Evolutionary conservation across 1,140 invertebrate species (phyloP), one percentile per base, ranked within the genome.

Genomic region (Apis florea): DNA sequence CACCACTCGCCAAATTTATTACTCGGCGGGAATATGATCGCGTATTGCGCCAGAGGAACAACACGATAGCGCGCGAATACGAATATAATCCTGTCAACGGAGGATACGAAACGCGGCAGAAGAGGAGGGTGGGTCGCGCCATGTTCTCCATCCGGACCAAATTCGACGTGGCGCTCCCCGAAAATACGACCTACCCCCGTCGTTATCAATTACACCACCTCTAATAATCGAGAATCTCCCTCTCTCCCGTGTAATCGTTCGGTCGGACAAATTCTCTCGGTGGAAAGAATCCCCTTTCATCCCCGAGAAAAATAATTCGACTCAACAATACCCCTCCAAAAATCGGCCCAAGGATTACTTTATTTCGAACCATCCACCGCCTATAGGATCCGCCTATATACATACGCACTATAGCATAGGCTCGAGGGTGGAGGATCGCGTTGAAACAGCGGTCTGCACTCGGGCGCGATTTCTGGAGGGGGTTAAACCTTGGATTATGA

Each of bases 21-120:
- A 89, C 86, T 88, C 85, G 88, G 86, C 86, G 86, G 82, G 87
- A 88, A 90, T 92, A 92, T 92, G 91, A 93, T 92, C 90, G 89
- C 88, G 88, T 90, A 91, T 88, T 88, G 87, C 89, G 86, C 86
- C 64, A 84, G 90, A 90, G 88, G 86, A 85, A 89, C 90, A 85
- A 89, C 90, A 92, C 88, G 89, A 71, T 83, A 54, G 84, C 31
- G 83, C 86, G 88, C 88, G 89, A n/a, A n/a, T 91, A 93, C 92
- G 92, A 93, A 93, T 93, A 92, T 93, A 88, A 88, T 92, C 92
- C 92, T 92, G 93, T 93, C 92, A 90, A 87, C 86, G 61, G 59
- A 56, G 79, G n/a, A 24, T 73, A 61, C 31, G 71, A 51, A 68
- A 17, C 54, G 53, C 40, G 19, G 82, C 31, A 40, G 31, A 3